These are phyloP conservation scores for Temnothorax curvispinosus DNA, from an alignment of 1,140 invertebrate genomes.

Conservation along the genomic window DNA sequence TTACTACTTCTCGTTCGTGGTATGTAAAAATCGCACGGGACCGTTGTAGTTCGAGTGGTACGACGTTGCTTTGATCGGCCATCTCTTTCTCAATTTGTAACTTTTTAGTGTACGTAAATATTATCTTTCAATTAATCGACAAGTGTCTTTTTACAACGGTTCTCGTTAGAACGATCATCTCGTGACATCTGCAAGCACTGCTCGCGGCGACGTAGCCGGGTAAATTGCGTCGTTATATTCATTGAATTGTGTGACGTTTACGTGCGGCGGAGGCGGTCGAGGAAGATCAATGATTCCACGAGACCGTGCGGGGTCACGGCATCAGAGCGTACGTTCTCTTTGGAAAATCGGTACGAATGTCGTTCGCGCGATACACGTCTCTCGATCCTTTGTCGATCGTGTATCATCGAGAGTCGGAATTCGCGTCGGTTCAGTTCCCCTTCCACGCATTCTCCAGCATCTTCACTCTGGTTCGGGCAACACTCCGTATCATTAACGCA, in stretches of 20 bases:
- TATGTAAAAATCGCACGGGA: constrained; percentile 4
- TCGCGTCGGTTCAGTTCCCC: neutral
- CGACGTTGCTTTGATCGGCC: neutral
- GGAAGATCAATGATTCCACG: constrained; percentile 76
- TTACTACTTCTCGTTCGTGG: constrained; percentile 22
- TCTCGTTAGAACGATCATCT: neutral
- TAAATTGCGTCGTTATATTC: constrained; percentile 63
- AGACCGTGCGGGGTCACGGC: neutral
- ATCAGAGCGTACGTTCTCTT: neutral
- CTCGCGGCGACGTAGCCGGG: neutral
- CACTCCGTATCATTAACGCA: neutral
- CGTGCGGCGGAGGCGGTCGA: constrained; percentile 36
- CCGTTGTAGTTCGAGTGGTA: neutral
- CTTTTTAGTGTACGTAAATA: neutral
- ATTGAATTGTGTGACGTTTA: constrained; percentile 60
- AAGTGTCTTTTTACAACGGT: neutral
- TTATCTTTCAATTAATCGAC: neutral
- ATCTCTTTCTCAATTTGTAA: neutral
- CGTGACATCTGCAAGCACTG: neutral
- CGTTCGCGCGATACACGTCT: neutral
- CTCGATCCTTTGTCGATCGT: neutral
- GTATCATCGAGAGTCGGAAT: neutral
- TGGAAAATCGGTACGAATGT: neutral
- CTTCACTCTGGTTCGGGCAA: neutral
- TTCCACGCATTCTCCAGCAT: neutral